Base-by-base conservation (phyloP, 2,113 vertebrate genomes). In the Pheucticus melanocephalus region DNA sequence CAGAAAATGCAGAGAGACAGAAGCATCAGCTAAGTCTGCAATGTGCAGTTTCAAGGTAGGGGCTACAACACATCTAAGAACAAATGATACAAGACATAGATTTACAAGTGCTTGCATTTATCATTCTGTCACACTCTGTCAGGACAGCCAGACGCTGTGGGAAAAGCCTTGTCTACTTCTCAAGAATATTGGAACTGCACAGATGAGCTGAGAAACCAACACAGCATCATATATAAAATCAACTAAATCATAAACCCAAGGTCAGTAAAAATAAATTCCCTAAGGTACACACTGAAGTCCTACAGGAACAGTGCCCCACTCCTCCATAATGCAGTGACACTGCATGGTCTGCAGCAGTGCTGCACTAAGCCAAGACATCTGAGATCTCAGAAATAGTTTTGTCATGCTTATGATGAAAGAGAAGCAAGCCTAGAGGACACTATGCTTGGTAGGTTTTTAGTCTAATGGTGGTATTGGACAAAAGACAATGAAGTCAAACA, bases 121-220 rank as follows among this genome's bases (percentile, higher is more conserved):
- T 96, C 94, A 92, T 95, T 61, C 87, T 94, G 94, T 94, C 94
- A 95, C 70, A 86, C 27, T 60, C 79, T 76, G 93, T 90, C 84
- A 95, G 84, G 84, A 95, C 84, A 95, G 48, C 39, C 78, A 95
- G 87, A 85, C 0, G 0, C 80, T 2, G 1, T 81, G 65, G 37
- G 70, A 94, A 57, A 89, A 91, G 69, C 3, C 33, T 86, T 57
- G 35, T 69, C 87, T 95, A 70, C 81, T 92, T 92, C 86, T 37
- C 65, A 95, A 65, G 66, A 92, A 76, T 42, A 42, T 70, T 87
- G 47, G 57, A 85, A 72, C 37, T 89, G 61, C 22, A 53, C 64
- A 69, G 69, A 86, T 22, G 12, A 94, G 44, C 59, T 81, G 47
- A 90, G 59, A 83, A 95, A 80, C 60, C 59, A 94, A 72, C 50